Evolutionary conservation across 2,888 invertebrate species (phyloP).

Genomic region (Nomada goodeniana): DNA sequence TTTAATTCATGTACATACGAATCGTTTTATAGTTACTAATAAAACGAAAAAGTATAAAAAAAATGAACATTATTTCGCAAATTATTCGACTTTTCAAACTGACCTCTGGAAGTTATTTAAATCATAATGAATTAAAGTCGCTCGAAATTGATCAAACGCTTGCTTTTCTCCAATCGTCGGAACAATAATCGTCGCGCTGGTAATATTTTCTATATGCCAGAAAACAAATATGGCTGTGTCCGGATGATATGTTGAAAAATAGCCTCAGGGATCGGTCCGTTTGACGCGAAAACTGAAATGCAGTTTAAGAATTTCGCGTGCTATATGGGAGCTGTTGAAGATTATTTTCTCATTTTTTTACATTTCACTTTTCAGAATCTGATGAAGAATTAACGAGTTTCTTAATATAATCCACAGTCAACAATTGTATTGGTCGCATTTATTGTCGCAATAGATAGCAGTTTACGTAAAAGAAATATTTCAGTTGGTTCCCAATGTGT

Average conservation of each 20-base stretch:
- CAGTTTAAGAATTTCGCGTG: slow-evolving; percentile 22
- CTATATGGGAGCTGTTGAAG: slow-evolving; percentile 35
- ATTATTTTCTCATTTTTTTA: slow-evolving; percentile 25
- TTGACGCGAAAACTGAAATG: slow-evolving; percentile 24
- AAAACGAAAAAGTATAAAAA: slow-evolving; percentile 56
- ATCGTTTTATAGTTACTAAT: slow-evolving; percentile 80
- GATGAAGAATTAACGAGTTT: neutral
- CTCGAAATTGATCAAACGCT: slow-evolving; percentile 44
- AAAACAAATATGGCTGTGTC: slow-evolving; percentile 13
- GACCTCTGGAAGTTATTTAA: slow-evolving; percentile 36
- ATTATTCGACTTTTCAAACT: slow-evolving; percentile 53
- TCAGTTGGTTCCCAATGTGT: slow-evolving; percentile 19
- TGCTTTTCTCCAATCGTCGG: slow-evolving; percentile 37
- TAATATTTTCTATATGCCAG: slow-evolving; percentile 33
- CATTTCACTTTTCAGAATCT: slow-evolving; percentile 3
- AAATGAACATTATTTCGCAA: slow-evolving; percentile 74
- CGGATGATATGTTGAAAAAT: slow-evolving; percentile 29
- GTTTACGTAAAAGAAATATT: slow-evolving; percentile 2
- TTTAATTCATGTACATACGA: slow-evolving; percentile 78
- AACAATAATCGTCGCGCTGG: slow-evolving; percentile 34
- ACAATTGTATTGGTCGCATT: neutral
- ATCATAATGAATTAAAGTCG: slow-evolving; percentile 37
- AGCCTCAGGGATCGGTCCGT: slow-evolving; percentile 36
- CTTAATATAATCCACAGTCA: neutral
- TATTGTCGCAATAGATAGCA: neutral